Evolutionary conservation across 2,797 vertebrate species (phyloP).

Genomic region (Sternotherus odoratus): DNA sequence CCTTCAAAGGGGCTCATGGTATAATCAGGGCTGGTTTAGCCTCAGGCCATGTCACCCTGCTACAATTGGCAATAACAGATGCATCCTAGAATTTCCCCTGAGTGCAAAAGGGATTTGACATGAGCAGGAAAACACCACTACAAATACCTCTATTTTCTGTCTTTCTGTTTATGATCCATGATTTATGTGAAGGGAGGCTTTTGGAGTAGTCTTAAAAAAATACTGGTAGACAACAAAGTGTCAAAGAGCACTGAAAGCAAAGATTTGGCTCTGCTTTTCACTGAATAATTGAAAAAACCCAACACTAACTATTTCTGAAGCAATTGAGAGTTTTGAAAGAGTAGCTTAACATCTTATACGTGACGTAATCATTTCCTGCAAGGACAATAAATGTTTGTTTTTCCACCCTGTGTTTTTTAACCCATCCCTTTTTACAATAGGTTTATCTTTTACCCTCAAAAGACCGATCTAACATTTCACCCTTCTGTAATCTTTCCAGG

Average conservation of each 20-base stretch:
- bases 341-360: background rate
- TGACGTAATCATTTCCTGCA: background rate
- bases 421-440: background rate
- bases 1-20: background rate
- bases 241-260: background rate
- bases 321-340: background rate
- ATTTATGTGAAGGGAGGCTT: background rate
- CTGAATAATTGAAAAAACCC: background rate
- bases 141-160: background rate
- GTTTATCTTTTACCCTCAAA: background rate
- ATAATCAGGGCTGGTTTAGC: background rate
- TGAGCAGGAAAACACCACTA: background rate
- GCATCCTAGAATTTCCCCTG: background rate
- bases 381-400: background rate
- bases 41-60: background rate
- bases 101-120: background rate
- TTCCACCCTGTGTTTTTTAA: accelerated
- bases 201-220: background rate
- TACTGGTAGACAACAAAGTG: background rate
- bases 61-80: background rate
- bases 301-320: background rate
- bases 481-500: background rate
- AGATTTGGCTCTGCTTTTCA: background rate
- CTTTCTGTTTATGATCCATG: background rate
- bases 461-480: background rate